Evolutionary conservation across 1,140 invertebrate genomes (phyloP).

Genomic region (Caerostris extrusa): DNA sequence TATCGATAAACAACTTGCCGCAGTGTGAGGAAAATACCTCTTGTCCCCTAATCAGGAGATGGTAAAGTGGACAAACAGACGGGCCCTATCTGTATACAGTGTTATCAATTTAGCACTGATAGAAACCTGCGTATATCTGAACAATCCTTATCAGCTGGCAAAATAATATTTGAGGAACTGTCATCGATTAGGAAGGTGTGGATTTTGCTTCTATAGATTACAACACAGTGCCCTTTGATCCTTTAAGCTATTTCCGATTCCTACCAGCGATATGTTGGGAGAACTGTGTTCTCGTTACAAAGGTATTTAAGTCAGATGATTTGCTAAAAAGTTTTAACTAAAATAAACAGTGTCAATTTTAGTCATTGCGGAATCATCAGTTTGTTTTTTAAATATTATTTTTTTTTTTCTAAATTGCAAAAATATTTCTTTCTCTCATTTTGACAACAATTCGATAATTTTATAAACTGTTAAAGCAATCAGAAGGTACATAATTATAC

Average conservation of each 20-base stretch:
- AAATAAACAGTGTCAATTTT: too few relatives aligned
- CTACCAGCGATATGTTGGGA: background rate
- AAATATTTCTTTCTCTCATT: too few relatives aligned
- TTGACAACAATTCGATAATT: too few relatives aligned
- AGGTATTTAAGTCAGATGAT: background rate
- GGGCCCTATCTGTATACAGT: conserved; percentile 66
- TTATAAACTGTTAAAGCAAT: too few relatives aligned
- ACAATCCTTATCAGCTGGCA: conserved; percentile 58
- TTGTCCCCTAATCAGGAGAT: conserved; percentile 41
- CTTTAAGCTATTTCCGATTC: conserved; percentile 23
- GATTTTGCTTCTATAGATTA: conserved; percentile 69
- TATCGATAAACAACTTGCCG: conserved; percentile 23
- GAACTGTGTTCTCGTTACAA: background rate
- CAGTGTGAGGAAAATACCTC: conserved; percentile 17
- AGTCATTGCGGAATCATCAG: too few relatives aligned
- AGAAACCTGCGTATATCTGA: conserved; percentile 25
- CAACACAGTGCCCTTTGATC: conserved; percentile 45
- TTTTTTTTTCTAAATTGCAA: too few relatives aligned
- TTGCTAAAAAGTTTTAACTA: too few relatives aligned
- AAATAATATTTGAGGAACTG: conserved; percentile 77
- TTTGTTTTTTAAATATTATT: too few relatives aligned
- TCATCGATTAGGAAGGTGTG: conserved; percentile 75
- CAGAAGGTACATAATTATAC: too few relatives aligned
- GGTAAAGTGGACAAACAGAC: conserved; percentile 62
- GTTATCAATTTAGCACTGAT: conserved; percentile 74